Conservation (phyloP, 2,113 vertebrate genomes). For the Thunnus maccoyii region DNA sequence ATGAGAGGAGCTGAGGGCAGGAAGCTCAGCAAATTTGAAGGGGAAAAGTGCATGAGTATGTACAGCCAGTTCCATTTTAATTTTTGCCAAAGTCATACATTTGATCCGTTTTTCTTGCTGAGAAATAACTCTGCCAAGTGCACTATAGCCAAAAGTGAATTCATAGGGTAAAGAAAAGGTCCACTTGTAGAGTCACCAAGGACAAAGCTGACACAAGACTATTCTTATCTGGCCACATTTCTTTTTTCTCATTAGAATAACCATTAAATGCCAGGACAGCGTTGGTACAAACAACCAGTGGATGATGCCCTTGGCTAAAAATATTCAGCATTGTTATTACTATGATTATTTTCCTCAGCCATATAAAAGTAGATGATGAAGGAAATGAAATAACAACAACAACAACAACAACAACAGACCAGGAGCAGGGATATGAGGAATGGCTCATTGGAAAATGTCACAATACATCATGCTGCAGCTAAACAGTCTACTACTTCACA, state of each 20-base stretch:
- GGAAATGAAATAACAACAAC: conserved; percentile 63
- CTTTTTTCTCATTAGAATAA: conserved; percentile 61
- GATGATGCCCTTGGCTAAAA: conserved; percentile 69
- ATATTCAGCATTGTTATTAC: conserved; percentile 68
- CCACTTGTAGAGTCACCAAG: conserved; percentile 38
- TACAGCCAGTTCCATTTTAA: conserved; percentile 28
- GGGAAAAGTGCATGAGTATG: background rate
- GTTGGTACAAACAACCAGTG: conserved; percentile 53
- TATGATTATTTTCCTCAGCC: conserved; percentile 67
- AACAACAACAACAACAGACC: background rate
- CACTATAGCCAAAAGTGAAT: background rate
- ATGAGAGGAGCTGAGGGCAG: background rate
- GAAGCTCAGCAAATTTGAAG: conserved; percentile 33
- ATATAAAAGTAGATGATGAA: conserved; percentile 53
- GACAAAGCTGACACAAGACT: conserved; percentile 40
- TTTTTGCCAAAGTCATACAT: conserved; percentile 12
- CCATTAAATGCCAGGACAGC: conserved; percentile 53
- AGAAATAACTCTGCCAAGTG: conserved; percentile 38
- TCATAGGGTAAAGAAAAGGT: conserved; percentile 10
- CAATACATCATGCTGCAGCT: conserved; percentile 67
- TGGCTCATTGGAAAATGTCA: conserved; percentile 73
- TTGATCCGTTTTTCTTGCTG: conserved; percentile 28
- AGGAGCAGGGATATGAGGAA: conserved; percentile 56
- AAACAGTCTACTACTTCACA: conserved; percentile 67
- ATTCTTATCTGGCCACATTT: conserved; percentile 34